Evolutionary conservation across 2,888 invertebrate genomes (phyloP).

Genomic region (Branchellion lobata): DNA sequence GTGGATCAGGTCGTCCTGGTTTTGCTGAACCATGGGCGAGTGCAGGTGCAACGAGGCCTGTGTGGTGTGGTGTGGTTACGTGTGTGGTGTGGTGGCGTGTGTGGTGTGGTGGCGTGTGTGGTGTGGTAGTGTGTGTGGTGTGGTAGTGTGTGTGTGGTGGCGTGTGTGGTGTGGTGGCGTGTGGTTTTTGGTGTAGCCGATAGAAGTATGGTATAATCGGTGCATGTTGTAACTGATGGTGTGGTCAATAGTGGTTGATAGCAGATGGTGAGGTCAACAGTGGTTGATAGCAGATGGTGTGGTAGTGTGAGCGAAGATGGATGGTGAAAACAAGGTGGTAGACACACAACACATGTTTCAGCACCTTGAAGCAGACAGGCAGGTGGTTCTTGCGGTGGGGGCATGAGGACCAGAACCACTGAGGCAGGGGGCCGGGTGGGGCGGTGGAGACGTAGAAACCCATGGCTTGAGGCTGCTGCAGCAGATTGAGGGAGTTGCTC

Average conservation of each 20-base stretch:
- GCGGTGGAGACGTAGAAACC: constrained; percentile 97
- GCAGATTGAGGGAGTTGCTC: constrained; percentile 53
- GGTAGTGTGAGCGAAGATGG: neutral
- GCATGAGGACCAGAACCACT: constrained; percentile 82
- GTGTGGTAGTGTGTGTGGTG: too few species aligned
- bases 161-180: neutral
- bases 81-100: too few species aligned
- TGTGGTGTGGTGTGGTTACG: constrained; percentile 54
- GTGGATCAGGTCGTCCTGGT: constrained; percentile 82
- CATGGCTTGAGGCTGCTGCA: constrained; percentile 95
- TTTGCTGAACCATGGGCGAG: constrained; percentile 77
- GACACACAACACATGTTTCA: neutral
- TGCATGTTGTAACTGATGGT: neutral
- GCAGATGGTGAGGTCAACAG: neutral
- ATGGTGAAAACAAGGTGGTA: neutral
- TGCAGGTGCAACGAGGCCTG: constrained; percentile 90
- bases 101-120: too few species aligned
- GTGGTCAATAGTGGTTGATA: neutral
- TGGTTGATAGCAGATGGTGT: neutral
- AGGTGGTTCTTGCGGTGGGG: constrained; percentile 86
- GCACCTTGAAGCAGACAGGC: constrained; percentile 84
- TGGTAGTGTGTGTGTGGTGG: too few species aligned
- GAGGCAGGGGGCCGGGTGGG: constrained; percentile 59
- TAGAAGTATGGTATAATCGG: neutral
- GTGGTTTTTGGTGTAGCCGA: too few species aligned